Conservation (phyloP, 2,888 invertebrate species). For the Drosophila imparisetae region DNA sequence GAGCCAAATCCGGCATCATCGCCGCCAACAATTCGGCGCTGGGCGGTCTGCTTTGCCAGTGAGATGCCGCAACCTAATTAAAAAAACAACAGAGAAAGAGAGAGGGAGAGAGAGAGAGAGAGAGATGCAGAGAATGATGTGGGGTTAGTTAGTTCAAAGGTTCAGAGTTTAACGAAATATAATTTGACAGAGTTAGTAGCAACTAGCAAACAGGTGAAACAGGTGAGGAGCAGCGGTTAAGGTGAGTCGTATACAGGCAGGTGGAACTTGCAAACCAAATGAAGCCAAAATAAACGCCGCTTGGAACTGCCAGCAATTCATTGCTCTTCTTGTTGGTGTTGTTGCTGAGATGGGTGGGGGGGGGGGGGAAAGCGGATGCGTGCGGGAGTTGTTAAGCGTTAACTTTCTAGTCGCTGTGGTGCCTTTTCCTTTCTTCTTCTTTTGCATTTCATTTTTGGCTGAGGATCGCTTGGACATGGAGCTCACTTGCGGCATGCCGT, state of each 20-base stretch:
- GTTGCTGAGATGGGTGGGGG: neutral
- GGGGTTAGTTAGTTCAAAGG: constrained; percentile 40
- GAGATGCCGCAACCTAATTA: constrained; percentile 94
- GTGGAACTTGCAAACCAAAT: constrained; percentile 33
- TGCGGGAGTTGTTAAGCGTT: constrained; percentile 21
- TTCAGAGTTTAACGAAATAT: constrained; percentile 10
- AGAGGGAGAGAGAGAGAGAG: constrained; percentile 10
- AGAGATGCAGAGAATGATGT: constrained; percentile 10
- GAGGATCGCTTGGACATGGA: constrained; percentile 12
- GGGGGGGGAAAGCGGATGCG: constrained; percentile 1
- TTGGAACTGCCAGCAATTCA: constrained; percentile 59
- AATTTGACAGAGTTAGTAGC: constrained; percentile 48
- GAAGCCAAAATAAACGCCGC: constrained; percentile 44
- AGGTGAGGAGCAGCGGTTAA: constrained; percentile 38
- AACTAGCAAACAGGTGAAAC: constrained; percentile 43
- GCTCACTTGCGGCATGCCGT: constrained; percentile 47
- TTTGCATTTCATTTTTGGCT: neutral
- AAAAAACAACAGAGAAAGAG: neutral
- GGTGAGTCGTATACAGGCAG: constrained; percentile 25
- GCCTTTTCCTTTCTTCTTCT: constrained; percentile 5
- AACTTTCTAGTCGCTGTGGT: constrained; percentile 50
- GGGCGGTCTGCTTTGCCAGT: constrained; percentile 93
- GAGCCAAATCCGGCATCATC: constrained; percentile 97
- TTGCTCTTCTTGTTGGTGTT: constrained; percentile 15
- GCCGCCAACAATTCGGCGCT: constrained; percentile 95